These are phyloP conservation scores for Accipiter virgatus DNA, from an alignment of 2,113 vertebrate genomes.

Conservation along the genomic window DNA sequence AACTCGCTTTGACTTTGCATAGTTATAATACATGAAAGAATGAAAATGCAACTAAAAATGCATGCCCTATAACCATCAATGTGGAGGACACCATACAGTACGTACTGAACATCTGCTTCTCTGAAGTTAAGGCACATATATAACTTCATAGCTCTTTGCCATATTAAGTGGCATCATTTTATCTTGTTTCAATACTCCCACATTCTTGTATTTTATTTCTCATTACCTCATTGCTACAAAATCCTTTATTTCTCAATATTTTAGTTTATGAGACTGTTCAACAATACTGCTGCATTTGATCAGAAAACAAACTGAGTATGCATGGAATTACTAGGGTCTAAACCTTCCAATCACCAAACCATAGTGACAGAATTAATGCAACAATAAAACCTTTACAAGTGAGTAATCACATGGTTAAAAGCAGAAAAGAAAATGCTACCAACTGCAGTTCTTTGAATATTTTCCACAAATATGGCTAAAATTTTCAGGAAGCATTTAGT, in stretches of 20 bases:
- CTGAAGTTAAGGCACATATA: background rate
- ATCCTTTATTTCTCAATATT: background rate
- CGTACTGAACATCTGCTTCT: background rate
- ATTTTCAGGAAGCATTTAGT: background rate
- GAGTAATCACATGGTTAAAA: background rate
- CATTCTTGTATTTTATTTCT: background rate
- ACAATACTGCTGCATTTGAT: background rate
- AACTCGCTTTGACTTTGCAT: background rate
- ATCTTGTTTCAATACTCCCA: background rate
- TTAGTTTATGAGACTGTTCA: background rate
- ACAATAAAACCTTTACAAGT: background rate
- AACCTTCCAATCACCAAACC: background rate
- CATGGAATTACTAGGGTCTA: background rate
- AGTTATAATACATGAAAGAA: background rate
- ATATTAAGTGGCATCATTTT: background rate
- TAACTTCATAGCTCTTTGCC: background rate
- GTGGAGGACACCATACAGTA: background rate
- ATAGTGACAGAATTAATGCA: background rate
- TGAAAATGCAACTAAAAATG: background rate
- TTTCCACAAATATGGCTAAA: background rate
- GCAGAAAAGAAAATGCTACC: background rate
- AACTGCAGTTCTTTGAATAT: background rate
- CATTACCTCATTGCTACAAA: constrained; percentile 21
- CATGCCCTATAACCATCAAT: background rate
- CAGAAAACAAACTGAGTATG: background rate